phyloP scores from a whole-genome alignment of 2,113 vertebrate genomes.

The Muscicapa adusta region DNA sequence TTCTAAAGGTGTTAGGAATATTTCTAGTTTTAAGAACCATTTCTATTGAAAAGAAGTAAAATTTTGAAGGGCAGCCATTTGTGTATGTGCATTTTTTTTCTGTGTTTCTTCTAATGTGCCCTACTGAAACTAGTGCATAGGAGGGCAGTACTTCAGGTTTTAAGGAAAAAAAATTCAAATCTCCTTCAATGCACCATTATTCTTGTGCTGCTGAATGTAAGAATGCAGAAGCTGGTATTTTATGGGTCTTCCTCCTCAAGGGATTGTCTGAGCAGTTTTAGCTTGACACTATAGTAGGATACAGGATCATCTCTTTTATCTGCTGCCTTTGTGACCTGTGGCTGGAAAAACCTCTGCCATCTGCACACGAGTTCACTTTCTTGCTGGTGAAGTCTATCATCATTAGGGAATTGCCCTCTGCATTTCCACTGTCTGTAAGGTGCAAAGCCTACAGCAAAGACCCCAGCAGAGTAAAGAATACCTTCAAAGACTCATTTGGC shows the following conservation, averaged over 20 bases:
- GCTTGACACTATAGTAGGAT: not conserved
- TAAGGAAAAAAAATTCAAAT: not conserved
- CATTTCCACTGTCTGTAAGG: not conserved
- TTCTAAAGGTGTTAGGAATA: slow-evolving; percentile 30
- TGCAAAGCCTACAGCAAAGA: not conserved
- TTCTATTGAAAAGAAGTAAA: not conserved
- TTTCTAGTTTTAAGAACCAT: not conserved
- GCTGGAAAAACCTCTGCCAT: not conserved
- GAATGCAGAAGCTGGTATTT: not conserved
- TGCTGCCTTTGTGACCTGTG: not conserved
- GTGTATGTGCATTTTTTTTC: not conserved
- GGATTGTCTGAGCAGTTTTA: not conserved
- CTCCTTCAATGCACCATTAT: not conserved
- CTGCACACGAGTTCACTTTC: not conserved
- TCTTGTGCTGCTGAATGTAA: not conserved
- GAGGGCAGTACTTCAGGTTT: not conserved
- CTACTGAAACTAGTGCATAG: not conserved
- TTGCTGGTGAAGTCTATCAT: not conserved
- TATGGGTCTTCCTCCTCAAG: not conserved
- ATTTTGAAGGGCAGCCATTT: not conserved
- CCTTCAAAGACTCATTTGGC: not conserved
- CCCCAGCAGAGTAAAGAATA: not conserved
- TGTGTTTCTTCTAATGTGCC: not conserved
- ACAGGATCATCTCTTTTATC: not conserved
- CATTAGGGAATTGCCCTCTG: not conserved